A percentile compares a stretch with the other conserved stretches of the same genome.
phyloP scores from a whole-genome alignment of 2,113 vertebrate species.

The Perca fluviatilis region DNA sequence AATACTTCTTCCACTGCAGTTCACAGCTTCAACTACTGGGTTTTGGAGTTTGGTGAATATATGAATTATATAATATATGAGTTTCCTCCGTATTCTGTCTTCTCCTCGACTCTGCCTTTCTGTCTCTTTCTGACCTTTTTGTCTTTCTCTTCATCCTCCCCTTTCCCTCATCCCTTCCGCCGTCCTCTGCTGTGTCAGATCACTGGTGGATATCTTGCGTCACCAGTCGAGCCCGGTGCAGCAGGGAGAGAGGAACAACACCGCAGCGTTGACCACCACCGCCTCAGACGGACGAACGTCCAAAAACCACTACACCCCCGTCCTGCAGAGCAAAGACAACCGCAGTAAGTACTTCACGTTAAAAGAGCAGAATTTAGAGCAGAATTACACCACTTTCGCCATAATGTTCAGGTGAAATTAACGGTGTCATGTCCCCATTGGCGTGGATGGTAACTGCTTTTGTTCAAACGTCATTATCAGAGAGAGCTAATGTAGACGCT shows the following conservation, averaged over 20 bases:
- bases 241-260: conserved; percentile 88
- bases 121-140: not conserved
- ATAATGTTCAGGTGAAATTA: not conserved
- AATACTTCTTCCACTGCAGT: too few relatives aligned
- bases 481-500: too few relatives aligned
- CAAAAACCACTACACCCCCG: conserved; percentile 89
- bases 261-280: conserved; percentile 77
- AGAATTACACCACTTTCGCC: not conserved
- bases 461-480: not conserved
- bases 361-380: not conserved
- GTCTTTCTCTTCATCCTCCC: not conserved
- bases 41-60: not conserved
- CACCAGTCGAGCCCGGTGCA: conserved; percentile 89
- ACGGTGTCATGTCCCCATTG: not conserved
- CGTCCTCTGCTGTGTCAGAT: conserved; percentile 74
- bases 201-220: conserved; percentile 92
- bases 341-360: conserved; percentile 85
- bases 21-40: too few relatives aligned
- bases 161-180: not conserved
- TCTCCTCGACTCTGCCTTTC: not conserved
- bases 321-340: conserved; percentile 89
- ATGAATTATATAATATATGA: too few relatives aligned
- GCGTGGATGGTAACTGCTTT: conserved; percentile 4
- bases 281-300: conserved; percentile 82
- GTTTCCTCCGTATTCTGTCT: not conserved